Evolutionary conservation across 2,888 invertebrate species (phyloP), one percentile per base, ranked within the genome.

Genomic region (Pyralis farinalis): DNA sequence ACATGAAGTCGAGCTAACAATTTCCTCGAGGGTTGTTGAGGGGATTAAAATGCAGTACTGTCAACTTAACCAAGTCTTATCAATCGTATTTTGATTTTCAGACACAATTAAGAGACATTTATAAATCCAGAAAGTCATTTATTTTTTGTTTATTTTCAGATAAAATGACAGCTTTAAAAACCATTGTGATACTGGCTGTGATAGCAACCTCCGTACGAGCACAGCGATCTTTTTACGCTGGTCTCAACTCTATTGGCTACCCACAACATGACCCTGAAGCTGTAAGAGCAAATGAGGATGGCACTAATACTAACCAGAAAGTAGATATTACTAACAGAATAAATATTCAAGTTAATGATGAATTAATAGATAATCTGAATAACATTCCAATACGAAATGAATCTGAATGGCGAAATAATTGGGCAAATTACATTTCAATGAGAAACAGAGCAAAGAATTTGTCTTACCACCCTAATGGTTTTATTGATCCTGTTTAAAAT

Each of bases 161-260:
- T 6, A 12, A 12, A 30, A 16, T 40, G 3, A 11, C 12, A 3
- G 36, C 9, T 1, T 1, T 40, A 7, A 7, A 31, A 20, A 27
- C 31, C 0, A 8, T 28, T 8, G 8, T 48, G 11, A 5, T 43
- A 21, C 21, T 47, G 27, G 41, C 37, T 34, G 20, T 10, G 7
- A 11, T 35, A 7, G 9, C 41, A 1, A 5, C 25, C 7, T 11
- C 39, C 0, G 27, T 39, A 7, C 3, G 34, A 27, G 44, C 47
- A 5, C 58, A 65, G 39, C 53, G 68, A 0, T 34, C 65, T 7
- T 62, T 47, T 20, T 67, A 54, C 40, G 58, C 63, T 12, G 68
- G 68, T 3, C 4, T 20, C 0, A 45, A 34, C 3, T 52, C 55
- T 0, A 59, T 63, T n/a, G 61, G 63, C 1, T 59, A 43, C 9